phyloP scores from a whole-genome alignment of 2,888 invertebrate genomes.

The Erpobdella octoculata region DNA sequence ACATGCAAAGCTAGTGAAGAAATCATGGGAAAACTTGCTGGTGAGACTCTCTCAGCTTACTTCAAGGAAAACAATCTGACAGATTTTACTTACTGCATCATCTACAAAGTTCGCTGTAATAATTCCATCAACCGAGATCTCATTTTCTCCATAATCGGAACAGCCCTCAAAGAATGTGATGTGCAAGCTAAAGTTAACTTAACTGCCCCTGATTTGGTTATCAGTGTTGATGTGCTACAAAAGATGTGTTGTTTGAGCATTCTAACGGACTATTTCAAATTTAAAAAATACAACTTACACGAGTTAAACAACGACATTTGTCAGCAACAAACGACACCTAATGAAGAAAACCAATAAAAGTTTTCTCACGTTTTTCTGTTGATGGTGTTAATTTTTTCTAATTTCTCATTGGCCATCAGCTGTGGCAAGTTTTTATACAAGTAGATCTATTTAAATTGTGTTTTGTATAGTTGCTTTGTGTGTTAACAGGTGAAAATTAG shows the following conservation, averaged over 20 bases:
- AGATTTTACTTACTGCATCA: constrained; percentile 40
- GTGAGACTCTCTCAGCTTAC: constrained; percentile 63
- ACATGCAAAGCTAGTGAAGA: constrained; percentile 69
- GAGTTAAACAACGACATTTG: constrained; percentile 26
- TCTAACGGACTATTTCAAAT: constrained; percentile 68
- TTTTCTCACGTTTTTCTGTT: too few relatives aligned
- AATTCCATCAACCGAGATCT: constrained; percentile 60
- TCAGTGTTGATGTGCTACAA: constrained; percentile 75
- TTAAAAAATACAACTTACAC: constrained; percentile 70
- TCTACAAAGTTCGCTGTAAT: constrained; percentile 46
- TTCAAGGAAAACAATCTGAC: constrained; percentile 56
- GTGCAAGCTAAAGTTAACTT: constrained; percentile 58
- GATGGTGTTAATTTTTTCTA: too few relatives aligned
- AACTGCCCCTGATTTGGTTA: constrained; percentile 65
- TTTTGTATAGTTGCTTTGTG: too few relatives aligned
- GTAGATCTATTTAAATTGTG: too few relatives aligned
- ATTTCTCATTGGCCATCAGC: too few relatives aligned
- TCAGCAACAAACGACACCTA: not conserved
- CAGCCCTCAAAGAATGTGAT: constrained; percentile 58
- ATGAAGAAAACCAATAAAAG: too few relatives aligned
- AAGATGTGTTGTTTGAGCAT: constrained; percentile 72
- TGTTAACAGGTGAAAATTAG: too few relatives aligned
- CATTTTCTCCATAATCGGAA: constrained; percentile 60
- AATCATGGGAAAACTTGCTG: constrained; percentile 66
- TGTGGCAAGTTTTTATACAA: too few relatives aligned